Evolutionary conservation across 2,797 vertebrate species (phyloP), one percentile per base, ranked within the genome.

Genomic region (Sphenodon punctatus): DNA sequence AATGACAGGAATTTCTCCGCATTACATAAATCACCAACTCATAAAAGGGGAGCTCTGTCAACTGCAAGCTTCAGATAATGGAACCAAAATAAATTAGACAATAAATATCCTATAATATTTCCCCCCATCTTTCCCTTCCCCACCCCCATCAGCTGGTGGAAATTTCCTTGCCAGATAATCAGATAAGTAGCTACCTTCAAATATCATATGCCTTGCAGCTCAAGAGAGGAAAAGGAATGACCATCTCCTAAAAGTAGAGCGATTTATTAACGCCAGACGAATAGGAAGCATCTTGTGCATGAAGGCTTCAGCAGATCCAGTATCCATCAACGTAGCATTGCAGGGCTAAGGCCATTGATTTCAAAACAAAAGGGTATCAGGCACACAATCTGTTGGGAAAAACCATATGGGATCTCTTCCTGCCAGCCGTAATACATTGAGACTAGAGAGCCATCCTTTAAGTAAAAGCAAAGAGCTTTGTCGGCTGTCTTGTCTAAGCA

Each of bases 1-100:
- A 77, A 86, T 36, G 75, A 80, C 67, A 74, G 87, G 78, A 45
- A 48, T 30, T 51, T 20, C 10, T 72, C 72, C 55, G 80, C 63
- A 5, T 55, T 73, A 70, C 86, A 63, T 78, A 86, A 87, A 93
- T 76, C 89, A 77, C 16, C 73, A 34, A 42, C 41, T 85, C 86
- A 65, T 67, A 82, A 84, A 88, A 83, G n/a, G n/a, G 67, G 59
- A 65, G 49, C 79, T 80, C 48, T 84, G 88, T 51, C 81, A 78
- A 87, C 84, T 80, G 89, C 82, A 66, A 81, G 77, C 74, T 87
- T 78, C 89, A 72, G 69, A 67, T 72, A 82, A 87, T 48, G 72
- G 86, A 61, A 83, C 90, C 83, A 89, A 78, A 87, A 82, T 84
- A 87, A 92, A 92, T 78, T 61, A 90, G 88, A 84, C 82, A 75